Percentiles rank a stretch among this genome's conserved stretches.
phyloP scores from a whole-genome alignment of 2,113 vertebrate genomes.

The Dendrocopos noguchii region DNA sequence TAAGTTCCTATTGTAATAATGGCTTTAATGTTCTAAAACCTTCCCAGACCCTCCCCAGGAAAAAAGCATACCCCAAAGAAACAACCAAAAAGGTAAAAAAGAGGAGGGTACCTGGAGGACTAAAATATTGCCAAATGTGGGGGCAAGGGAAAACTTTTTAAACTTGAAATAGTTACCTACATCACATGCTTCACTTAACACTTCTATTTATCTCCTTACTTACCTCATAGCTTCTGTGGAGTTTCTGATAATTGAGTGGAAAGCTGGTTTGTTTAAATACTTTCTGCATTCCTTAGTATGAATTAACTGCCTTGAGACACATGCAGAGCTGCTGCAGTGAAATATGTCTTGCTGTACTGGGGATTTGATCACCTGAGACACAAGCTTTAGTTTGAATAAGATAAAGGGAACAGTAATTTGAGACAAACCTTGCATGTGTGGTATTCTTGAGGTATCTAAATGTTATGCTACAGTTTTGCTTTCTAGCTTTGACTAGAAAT shows the following conservation, averaged over 20 bases:
- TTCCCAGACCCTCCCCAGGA: too few species aligned
- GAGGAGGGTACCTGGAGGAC: neutral
- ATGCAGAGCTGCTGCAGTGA: neutral
- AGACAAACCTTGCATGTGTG: neutral
- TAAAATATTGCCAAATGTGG: neutral
- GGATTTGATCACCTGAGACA: neutral
- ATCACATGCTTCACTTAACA: neutral
- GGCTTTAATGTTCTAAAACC: too few species aligned
- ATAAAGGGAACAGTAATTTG: neutral
- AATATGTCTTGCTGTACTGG: neutral
- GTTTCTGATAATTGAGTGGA: conserved; percentile 11
- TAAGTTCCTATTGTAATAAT: too few species aligned
- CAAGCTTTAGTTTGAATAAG: neutral
- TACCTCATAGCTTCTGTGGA: neutral
- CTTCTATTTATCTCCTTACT: conserved; percentile 3
- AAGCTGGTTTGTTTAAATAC: conserved; percentile 37
- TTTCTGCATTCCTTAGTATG: conserved; percentile 35
- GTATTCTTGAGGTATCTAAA: neutral
- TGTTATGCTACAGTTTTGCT: neutral
- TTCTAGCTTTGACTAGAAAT: neutral
- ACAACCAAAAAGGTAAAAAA: neutral
- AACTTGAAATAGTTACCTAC: neutral
- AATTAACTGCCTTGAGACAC: neutral
- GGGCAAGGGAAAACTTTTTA: neutral
- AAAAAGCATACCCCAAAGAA: neutral